Evolutionary conservation across 2,797 vertebrate genomes (phyloP), one percentile per base, ranked within the genome.

Genomic region (Labeo calbasu): DNA sequence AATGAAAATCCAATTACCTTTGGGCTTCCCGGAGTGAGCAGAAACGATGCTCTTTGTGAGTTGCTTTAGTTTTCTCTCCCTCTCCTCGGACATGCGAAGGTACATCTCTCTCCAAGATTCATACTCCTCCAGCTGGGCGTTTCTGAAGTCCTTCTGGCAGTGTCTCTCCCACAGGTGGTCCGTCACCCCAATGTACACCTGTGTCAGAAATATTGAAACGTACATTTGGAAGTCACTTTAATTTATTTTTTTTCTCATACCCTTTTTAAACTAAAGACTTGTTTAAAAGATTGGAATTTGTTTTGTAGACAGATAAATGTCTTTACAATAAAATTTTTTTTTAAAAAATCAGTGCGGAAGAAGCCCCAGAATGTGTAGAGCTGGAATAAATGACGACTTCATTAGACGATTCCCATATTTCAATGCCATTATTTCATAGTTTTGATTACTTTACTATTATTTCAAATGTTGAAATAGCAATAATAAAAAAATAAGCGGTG

Each of bases 71-170:
- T 97, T 98, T 86, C 92, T 92, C 84, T 98, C 96, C 86, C 96
- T 93, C 88, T 97, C 95, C 86, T 94, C 93, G 43, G 93, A 96
- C 19, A 96, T 87, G 46, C 96, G 92, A 84, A 95, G 77, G 88
- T 96, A 95, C 96, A 97, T 95, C 91, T 97, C 96, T 81, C 96
- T 96, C 96, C 96, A 96, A 40, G 96, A 97, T 87, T 97, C 96
- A n/a, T 95, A 95, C 84, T 97, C 94, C 85, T 92, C 88, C 28
- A 95, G 93, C 84, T 32, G 91, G 57, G 94, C 91, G 2, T 92
- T 91, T 89, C 95, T 95, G 86, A 98, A 98, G 83, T 97, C 95
- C 86, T 91, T 95, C 89, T 94, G 91, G 85, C 96, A 97, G 82
- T 98, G 97, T 87, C 90, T 95, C 82, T 95, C 96, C 96, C 96